Evolutionary conservation across 2,888 invertebrate genomes (phyloP).

Genomic region (Nineta flava): DNA sequence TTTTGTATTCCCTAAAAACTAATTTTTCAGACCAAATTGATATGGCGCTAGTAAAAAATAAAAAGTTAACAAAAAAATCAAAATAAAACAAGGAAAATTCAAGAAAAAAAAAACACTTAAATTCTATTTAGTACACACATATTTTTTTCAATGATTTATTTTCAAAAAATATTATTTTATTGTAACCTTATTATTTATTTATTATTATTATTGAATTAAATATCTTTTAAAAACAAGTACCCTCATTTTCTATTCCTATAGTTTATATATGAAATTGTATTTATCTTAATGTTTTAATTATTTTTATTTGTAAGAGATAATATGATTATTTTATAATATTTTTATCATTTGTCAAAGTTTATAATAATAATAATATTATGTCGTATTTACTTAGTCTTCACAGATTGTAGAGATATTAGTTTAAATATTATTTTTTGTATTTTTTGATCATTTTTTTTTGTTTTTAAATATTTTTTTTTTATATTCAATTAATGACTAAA

Average conservation of each 20-base stretch:
- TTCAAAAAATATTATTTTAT: constrained; percentile 2
- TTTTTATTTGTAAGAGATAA: neutral
- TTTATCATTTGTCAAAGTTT: neutral
- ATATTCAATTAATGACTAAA: neutral
- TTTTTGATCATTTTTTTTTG: neutral
- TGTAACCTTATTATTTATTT: neutral
- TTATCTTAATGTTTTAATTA: neutral
- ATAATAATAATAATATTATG: neutral
- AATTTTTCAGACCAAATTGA: constrained; percentile 3
- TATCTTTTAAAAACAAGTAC: constrained; percentile 5
- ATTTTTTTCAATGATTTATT: neutral
- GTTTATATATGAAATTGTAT: neutral
- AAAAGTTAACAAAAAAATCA: neutral
- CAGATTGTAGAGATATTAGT: constrained; percentile 2
- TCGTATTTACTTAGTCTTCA: constrained; percentile 2
- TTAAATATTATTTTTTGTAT: neutral
- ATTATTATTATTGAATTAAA: constrained; percentile 1
- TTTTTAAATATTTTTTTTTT: neutral
- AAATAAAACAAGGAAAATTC: neutral
- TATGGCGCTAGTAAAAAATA: constrained; percentile 2
- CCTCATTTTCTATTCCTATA: neutral
- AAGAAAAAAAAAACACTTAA: constrained; percentile 1
- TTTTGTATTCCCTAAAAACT: neutral
- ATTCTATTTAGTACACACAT: constrained; percentile 2
- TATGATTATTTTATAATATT: neutral